A percentile compares a stretch with the other conserved stretches of the same genome.
These are phyloP conservation scores for Gymnoscelis rufifasciata DNA, from an alignment of 2,888 invertebrate species.

Conservation along the genomic window DNA sequence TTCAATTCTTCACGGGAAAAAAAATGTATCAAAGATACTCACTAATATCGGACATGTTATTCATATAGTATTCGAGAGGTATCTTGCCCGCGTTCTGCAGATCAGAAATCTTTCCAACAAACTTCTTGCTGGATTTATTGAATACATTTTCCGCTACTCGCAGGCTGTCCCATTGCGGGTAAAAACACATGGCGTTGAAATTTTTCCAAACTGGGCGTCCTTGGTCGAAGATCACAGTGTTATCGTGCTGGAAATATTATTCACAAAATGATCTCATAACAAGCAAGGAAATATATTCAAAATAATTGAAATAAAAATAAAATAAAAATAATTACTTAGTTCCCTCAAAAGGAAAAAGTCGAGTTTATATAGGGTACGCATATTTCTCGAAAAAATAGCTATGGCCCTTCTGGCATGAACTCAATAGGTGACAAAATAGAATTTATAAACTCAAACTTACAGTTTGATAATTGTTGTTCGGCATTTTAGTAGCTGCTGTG, in stretches of 20 bases:
- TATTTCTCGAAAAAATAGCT: too few species aligned
- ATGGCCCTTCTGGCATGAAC: too few species aligned
- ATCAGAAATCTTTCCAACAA: constrained; percentile 36
- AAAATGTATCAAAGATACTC: constrained; percentile 22
- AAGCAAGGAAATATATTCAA: too few species aligned
- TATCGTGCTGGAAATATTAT: constrained; percentile 42
- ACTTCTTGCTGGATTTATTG: constrained; percentile 45
- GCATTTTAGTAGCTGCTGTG: constrained; percentile 51
- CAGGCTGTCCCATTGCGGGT: constrained; percentile 61
- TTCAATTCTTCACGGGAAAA: too few species aligned
- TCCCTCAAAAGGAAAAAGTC: too few species aligned
- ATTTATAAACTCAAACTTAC: constrained; percentile 38
- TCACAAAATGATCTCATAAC: too few species aligned
- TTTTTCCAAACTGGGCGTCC: constrained; percentile 37
- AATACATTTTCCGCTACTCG: constrained; percentile 41
- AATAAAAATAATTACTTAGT: too few species aligned
- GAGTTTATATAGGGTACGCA: too few species aligned
- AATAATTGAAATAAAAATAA: too few species aligned
- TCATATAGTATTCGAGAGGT: constrained; percentile 43
- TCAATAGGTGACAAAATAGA: too few species aligned
- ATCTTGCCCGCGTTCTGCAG: constrained; percentile 47
- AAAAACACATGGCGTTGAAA: constrained; percentile 45
- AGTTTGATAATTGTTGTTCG: constrained; percentile 36
- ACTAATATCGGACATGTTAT: constrained; percentile 28
- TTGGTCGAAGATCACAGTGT: constrained; percentile 40